Percentiles rank a stretch among this genome's conserved stretches.
Evolutionary conservation across 1,140 invertebrate genomes (phyloP).

Genomic region (Aphaenogaster ashmeadi): DNA sequence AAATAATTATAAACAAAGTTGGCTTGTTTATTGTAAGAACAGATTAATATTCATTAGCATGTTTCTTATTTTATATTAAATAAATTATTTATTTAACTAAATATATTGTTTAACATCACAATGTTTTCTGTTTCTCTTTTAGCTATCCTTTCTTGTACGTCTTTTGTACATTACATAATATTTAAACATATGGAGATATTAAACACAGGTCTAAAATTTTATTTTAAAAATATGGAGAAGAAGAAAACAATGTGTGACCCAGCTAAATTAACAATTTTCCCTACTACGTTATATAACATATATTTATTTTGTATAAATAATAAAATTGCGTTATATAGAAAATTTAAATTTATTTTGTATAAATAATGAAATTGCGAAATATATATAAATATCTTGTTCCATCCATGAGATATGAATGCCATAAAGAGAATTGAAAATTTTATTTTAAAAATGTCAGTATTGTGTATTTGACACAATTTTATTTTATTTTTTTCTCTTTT

Average conservation of each 20-base stretch:
- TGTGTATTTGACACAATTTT: not conserved
- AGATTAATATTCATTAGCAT: not conserved
- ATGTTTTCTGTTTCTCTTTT: not conserved
- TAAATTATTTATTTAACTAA: not conserved
- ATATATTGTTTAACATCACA: not conserved
- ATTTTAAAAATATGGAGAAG: not conserved
- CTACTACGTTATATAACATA: not conserved
- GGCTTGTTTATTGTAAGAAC: not conserved
- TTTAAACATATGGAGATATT: not conserved
- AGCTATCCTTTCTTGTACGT: not conserved
- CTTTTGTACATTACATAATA: not conserved
- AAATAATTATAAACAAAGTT: not conserved
- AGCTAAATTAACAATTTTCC: not conserved
- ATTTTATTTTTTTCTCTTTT: not conserved
- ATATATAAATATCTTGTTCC: not conserved
- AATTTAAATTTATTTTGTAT: constrained; percentile 11
- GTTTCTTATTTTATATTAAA: not conserved
- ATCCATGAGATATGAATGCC: not conserved
- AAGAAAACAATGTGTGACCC: not conserved
- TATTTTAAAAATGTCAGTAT: not conserved
- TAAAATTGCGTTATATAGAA: not conserved
- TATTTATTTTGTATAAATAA: not conserved
- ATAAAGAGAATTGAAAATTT: not conserved
- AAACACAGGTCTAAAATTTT: not conserved
- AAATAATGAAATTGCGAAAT: not conserved